A percentile compares a stretch with the other conserved stretches of the same genome.
Conservation (phyloP, 2,888 invertebrate genomes). For the Autographa pulchrina region DNA sequence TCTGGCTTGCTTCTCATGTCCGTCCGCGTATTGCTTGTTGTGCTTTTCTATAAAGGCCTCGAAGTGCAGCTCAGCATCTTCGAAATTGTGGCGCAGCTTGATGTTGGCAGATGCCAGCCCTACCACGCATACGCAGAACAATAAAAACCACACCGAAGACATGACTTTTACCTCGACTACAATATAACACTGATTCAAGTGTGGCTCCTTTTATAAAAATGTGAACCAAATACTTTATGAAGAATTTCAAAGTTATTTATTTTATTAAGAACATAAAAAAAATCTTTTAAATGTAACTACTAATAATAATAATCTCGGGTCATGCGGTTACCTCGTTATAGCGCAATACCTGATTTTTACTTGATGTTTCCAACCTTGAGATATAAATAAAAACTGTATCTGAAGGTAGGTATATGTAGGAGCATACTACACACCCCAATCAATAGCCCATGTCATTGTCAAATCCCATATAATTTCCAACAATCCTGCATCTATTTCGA, state of each 20-base stretch:
- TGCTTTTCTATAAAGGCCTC: conserved; percentile 32
- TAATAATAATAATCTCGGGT: too few species aligned
- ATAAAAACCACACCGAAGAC: conserved; percentile 13
- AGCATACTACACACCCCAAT: too few species aligned
- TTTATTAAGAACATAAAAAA: background rate
- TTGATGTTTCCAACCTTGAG: too few species aligned
- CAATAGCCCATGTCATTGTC: too few species aligned
- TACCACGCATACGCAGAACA: conserved; percentile 15
- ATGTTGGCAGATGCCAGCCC: conserved; percentile 4
- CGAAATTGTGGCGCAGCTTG: conserved; percentile 9
- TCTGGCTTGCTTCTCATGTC: conserved; percentile 34
- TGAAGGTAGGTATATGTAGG: too few species aligned
- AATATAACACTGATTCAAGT: background rate
- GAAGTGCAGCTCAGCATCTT: conserved; percentile 35
- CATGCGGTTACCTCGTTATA: too few species aligned
- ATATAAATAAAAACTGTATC: too few species aligned
- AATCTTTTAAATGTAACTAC: too few species aligned
- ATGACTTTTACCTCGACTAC: conserved; percentile 1
- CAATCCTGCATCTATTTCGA: too few species aligned
- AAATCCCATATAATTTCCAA: too few species aligned
- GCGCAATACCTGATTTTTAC: too few species aligned
- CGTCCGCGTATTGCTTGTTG: conserved; percentile 22
- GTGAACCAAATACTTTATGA: background rate
- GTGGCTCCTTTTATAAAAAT: background rate
- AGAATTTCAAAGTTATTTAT: background rate